Conservation (phyloP, 1,140 invertebrate genomes). For the Cyclargus thomasi region DNA sequence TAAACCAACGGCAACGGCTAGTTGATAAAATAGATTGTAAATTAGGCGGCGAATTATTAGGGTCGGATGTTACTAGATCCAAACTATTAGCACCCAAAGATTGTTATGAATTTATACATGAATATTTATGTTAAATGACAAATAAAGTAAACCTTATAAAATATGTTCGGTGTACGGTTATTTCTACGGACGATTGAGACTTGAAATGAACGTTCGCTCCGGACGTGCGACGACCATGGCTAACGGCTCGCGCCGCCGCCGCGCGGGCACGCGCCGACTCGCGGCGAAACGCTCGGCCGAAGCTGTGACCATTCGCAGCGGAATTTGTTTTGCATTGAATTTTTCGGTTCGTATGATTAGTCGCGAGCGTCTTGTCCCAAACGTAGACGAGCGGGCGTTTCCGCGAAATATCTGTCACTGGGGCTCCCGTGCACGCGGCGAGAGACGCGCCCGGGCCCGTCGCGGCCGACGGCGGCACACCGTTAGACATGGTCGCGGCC, state of each 20-base stretch:
- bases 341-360: too few species aligned
- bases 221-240: constrained; percentile 9
- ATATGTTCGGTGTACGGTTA: constrained; percentile 29
- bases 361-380: too few species aligned
- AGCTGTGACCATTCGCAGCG: background rate
- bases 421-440: too few species aligned
- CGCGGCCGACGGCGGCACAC: background rate
- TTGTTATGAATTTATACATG: constrained; percentile 75
- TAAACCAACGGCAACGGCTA: background rate
- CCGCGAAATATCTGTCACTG: background rate
- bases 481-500: constrained; percentile 23
- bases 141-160: constrained; percentile 68
- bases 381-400: too few species aligned
- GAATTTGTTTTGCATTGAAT: too few species aligned
- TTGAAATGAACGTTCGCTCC: constrained; percentile 3
- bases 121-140: constrained; percentile 74
- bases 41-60: constrained; percentile 49
- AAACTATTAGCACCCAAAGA: constrained; percentile 72
- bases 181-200: constrained; percentile 1
- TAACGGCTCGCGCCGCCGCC: background rate
- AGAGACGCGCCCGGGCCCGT: too few species aligned
- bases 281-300: background rate
- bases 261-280: too few species aligned
- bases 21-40: background rate
- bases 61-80: constrained; percentile 59